phyloP scores from a whole-genome alignment of 2,888 invertebrate species.

The Microplitis manilae region DNA sequence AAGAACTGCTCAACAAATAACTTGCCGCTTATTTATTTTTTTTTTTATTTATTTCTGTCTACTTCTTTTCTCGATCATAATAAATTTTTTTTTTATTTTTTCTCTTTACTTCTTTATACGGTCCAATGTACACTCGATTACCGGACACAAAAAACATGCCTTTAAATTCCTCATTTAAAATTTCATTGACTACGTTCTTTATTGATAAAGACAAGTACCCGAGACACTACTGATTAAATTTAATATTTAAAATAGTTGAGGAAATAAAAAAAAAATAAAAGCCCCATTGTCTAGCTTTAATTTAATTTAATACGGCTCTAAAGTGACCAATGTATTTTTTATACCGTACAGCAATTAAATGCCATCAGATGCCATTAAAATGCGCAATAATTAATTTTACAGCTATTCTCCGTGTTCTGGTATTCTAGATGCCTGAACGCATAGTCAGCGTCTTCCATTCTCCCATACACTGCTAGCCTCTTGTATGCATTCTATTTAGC shows the following conservation, averaged over 20 bases:
- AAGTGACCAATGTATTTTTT: conserved; percentile 38
- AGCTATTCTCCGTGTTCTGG: conserved; percentile 6
- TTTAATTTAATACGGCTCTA: not conserved
- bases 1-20: conserved; percentile 59
- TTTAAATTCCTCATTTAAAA: not conserved
- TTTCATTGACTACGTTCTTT: not conserved
- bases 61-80: not conserved
- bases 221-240: conserved; percentile 36
- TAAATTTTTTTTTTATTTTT: not conserved
- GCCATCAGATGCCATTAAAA: conserved; percentile 47
- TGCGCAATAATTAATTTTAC: conserved; percentile 50
- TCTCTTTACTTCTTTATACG: not conserved
- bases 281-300: no score
- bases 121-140: not conserved
- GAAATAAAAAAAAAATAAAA: no score
- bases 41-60: not conserved
- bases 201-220: conserved; percentile 28
- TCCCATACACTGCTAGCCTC: no score
- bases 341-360: conserved; percentile 50
- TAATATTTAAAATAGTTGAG: not conserved
- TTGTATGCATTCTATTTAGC: not conserved
- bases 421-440: conserved; percentile 34
- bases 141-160: not conserved
- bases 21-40: conserved; percentile 46
- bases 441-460: conserved; percentile 26